These are phyloP conservation scores for Diaperis boleti DNA, from an alignment of 2,888 invertebrate species.

Conservation along the genomic window DNA sequence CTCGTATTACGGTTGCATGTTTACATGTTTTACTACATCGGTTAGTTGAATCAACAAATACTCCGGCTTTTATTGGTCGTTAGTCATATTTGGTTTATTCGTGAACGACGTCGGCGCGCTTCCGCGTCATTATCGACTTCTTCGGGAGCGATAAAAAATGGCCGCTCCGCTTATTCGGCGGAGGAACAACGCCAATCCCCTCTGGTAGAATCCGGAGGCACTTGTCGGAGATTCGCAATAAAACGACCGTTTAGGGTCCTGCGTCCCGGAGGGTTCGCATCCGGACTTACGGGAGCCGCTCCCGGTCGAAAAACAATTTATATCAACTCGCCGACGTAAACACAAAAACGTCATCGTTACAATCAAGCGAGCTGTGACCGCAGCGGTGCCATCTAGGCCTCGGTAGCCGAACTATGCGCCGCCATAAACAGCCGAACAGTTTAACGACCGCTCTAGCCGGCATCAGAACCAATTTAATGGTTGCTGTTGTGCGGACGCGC, in stretches of 20 bases:
- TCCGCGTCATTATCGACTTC: slow-evolving; percentile 4
- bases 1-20: slow-evolving; percentile 66
- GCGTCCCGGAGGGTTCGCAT: slow-evolving; percentile 63
- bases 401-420: slow-evolving; percentile 60
- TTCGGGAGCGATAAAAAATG: slow-evolving; percentile 3
- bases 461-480: slow-evolving; percentile 50
- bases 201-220: slow-evolving; percentile 64
- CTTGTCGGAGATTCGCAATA: slow-evolving; percentile 64
- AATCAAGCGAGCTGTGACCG: slow-evolving; percentile 16
- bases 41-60: slow-evolving; percentile 63
- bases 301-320: too few species aligned
- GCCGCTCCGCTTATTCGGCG: slow-evolving; percentile 7
- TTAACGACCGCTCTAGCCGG: slow-evolving; percentile 50
- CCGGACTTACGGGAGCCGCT: slow-evolving; percentile 56
- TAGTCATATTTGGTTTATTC: slow-evolving; percentile 60
- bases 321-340: too few species aligned
- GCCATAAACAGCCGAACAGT: slow-evolving; percentile 50
- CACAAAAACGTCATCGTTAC: too few species aligned
- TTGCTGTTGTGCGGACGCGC: slow-evolving; percentile 9
- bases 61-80: slow-evolving; percentile 61
- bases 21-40: slow-evolving; percentile 62
- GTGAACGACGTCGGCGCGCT: slow-evolving; percentile 16
- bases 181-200: slow-evolving; percentile 61
- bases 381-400: slow-evolving; percentile 61
- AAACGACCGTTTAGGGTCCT: slow-evolving; percentile 62